Evolutionary conservation across 2,113 vertebrate genomes (phyloP).

Genomic region (Accipiter virgatus): DNA sequence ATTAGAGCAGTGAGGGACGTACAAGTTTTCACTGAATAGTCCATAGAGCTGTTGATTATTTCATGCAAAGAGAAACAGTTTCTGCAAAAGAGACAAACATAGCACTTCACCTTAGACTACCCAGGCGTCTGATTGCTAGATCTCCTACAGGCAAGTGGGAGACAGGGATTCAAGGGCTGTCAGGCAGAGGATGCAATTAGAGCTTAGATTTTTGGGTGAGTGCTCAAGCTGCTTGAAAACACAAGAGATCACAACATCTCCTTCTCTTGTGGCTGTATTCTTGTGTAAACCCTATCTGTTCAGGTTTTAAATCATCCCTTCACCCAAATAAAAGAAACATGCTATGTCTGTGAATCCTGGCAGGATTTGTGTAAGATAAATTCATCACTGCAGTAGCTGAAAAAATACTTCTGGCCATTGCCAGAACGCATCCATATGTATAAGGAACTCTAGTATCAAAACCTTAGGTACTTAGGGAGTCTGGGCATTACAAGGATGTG

Average conservation of each 20-base stretch:
- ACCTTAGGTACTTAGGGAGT: neutral
- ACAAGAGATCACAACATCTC: neutral
- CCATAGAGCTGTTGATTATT: neutral
- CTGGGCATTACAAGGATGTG: neutral
- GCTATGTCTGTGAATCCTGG: neutral
- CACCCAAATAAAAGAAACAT: neutral
- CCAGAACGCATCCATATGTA: neutral
- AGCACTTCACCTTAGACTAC: neutral
- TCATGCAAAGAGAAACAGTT: neutral
- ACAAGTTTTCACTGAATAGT: neutral
- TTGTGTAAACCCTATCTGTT: neutral
- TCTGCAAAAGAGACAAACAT: neutral
- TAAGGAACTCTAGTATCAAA: neutral
- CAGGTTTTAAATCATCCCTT: neutral
- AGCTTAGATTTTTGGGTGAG: neutral
- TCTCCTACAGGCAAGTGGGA: neutral
- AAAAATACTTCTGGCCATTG: neutral
- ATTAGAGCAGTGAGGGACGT: neutral
- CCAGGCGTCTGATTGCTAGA: neutral
- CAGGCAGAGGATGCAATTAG: neutral
- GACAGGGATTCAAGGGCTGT: neutral
- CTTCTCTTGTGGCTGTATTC: neutral
- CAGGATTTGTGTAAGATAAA: neutral
- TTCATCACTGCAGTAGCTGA: neutral
- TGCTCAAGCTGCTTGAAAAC: neutral